Percentiles rank a stretch among this genome's conserved stretches.
Conservation (phyloP, 2,113 vertebrate species). For the Clinocottus analis region DNA sequence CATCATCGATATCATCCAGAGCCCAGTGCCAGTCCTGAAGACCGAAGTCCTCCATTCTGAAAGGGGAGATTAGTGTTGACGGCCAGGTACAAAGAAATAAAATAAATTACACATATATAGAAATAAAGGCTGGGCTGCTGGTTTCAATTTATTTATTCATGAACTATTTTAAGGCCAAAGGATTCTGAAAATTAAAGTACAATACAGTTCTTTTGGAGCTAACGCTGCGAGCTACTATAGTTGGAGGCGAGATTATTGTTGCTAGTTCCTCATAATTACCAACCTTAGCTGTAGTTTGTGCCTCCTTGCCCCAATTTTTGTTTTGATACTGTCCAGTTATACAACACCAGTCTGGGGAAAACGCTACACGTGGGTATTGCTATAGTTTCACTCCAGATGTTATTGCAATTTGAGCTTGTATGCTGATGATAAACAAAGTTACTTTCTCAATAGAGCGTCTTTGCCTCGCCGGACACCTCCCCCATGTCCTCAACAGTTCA, state of each 20-base stretch:
- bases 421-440: background rate
- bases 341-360: background rate
- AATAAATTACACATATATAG: background rate
- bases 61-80: conserved; percentile 82
- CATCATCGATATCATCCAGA: conserved; percentile 94
- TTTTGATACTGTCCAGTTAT: background rate
- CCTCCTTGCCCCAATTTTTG: background rate
- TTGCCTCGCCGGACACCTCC: too few relatives aligned
- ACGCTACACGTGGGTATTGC: background rate
- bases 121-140: background rate
- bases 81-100: background rate
- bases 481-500: background rate
- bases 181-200: too few relatives aligned
- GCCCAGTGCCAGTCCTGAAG: conserved; percentile 97
- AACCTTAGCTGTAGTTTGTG: background rate
- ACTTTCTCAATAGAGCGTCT: background rate
- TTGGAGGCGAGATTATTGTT: too few relatives aligned
- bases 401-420: background rate
- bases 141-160: background rate
- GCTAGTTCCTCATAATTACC: background rate
- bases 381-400: background rate
- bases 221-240: background rate
- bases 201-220: background rate
- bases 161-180: background rate
- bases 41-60: conserved; percentile 93